Percentiles rank a stretch among this genome's conserved stretches.
phyloP scores from a whole-genome alignment of 2,888 invertebrate species.

The Tipula vernalis region DNA sequence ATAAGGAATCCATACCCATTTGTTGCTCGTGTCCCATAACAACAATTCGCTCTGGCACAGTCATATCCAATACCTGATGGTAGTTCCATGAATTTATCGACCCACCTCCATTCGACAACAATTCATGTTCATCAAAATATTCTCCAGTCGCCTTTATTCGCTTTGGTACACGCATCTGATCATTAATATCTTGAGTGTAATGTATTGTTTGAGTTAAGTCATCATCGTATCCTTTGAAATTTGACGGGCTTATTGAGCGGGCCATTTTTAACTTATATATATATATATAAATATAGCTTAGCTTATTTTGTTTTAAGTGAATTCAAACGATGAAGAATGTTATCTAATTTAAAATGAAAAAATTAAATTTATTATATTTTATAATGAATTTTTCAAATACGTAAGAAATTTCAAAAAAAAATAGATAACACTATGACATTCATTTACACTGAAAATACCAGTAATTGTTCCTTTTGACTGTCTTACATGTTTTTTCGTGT shows the following conservation, averaged over 20 bases:
- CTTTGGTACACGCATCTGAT: constrained; percentile 71
- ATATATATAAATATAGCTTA: background rate
- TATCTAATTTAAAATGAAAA: background rate
- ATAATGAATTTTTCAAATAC: background rate
- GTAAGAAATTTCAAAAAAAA: background rate
- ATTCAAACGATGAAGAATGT: background rate
- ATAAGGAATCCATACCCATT: constrained; percentile 22
- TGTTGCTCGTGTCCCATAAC: constrained; percentile 70
- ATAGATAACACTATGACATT: background rate
- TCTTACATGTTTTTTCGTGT: background rate
- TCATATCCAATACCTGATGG: constrained; percentile 76
- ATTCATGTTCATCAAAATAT: constrained; percentile 47
- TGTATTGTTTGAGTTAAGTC: constrained; percentile 43
- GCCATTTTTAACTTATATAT: constrained; percentile 36
- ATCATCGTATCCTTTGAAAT: constrained; percentile 50
- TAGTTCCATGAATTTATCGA: constrained; percentile 49
- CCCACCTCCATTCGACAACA: constrained; percentile 44
- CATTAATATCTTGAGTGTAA: constrained; percentile 64
- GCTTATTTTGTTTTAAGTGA: background rate
- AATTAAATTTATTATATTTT: background rate
- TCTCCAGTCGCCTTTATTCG: constrained; percentile 64
- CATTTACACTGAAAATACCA: background rate
- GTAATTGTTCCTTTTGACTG: background rate
- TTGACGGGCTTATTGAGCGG: constrained; percentile 45
- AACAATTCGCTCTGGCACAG: constrained; percentile 85